A percentile compares a stretch with the other conserved stretches of the same genome.
phyloP scores from a whole-genome alignment of 2,888 invertebrate genomes.

The Leptothorax acervorum region DNA sequence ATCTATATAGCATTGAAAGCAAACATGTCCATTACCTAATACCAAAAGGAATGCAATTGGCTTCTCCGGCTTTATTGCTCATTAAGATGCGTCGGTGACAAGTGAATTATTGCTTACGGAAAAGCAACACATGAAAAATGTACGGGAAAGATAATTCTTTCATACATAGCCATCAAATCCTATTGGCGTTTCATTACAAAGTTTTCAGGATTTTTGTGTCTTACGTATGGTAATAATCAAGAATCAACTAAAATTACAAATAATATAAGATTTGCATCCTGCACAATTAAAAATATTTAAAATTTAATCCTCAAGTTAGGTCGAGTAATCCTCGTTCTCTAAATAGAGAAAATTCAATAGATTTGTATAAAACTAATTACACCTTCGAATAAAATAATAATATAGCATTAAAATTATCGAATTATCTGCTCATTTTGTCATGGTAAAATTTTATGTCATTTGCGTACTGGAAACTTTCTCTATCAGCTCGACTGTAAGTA shows the following conservation, averaged over 20 bases:
- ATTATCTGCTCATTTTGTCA: neutral
- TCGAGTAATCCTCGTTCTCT: neutral
- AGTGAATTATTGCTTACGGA: neutral
- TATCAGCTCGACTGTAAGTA: neutral
- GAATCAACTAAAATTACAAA: neutral
- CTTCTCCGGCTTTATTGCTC: neutral
- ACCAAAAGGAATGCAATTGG: slow-evolving; percentile 23
- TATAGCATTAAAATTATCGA: too few species aligned
- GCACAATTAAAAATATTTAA: neutral
- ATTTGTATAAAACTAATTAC: neutral
- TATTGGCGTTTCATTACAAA: neutral
- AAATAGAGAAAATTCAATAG: neutral
- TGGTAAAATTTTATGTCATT: neutral
- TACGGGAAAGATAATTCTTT: neutral
- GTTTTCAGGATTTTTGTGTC: neutral
- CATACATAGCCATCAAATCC: neutral
- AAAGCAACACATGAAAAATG: neutral
- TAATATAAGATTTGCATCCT: neutral
- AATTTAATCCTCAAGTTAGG: neutral
- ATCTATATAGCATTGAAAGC: neutral
- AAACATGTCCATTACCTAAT: slow-evolving; percentile 36
- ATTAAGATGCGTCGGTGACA: neutral
- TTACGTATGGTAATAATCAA: neutral
- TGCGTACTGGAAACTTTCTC: neutral
- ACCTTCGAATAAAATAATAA: neutral